These are phyloP conservation scores for Cyrtorhinus lividipennis DNA, from an alignment of 1,140 invertebrate species.

Conservation along the genomic window DNA sequence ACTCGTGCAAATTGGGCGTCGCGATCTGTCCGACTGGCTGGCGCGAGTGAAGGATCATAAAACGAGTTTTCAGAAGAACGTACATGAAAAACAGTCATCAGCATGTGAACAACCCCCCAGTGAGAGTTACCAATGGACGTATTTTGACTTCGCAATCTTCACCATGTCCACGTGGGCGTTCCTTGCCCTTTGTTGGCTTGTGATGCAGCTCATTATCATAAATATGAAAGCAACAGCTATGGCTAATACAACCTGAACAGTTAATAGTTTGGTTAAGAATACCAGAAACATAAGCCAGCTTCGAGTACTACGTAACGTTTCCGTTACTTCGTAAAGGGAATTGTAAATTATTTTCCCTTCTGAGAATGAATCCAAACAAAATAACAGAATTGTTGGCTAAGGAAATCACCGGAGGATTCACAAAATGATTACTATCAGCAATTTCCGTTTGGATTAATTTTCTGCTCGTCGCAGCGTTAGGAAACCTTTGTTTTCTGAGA, in stretches of 20 bases:
- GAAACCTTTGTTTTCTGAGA: no score
- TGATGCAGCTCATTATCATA: neutral
- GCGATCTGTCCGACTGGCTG: neutral
- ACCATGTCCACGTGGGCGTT: neutral
- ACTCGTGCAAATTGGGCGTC: neutral
- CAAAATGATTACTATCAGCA: no score
- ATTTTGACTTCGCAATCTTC: neutral
- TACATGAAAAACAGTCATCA: neutral
- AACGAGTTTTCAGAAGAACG: neutral
- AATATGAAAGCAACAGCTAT: neutral
- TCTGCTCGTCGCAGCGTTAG: no score
- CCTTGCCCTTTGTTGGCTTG: neutral
- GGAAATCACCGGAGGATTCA: no score
- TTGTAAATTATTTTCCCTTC: no score
- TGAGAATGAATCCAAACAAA: no score
- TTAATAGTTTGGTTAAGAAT: no score
- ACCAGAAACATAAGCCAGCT: no score
- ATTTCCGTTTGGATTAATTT: no score
- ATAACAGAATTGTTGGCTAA: no score
- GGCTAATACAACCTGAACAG: neutral
- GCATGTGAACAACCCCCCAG: neutral
- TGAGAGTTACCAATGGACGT: neutral
- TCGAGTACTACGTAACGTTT: no score
- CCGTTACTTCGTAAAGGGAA: no score
- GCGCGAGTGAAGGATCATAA: neutral